phyloP scores from a whole-genome alignment of 1,140 invertebrate species.

The Drosophila tsacasi region DNA sequence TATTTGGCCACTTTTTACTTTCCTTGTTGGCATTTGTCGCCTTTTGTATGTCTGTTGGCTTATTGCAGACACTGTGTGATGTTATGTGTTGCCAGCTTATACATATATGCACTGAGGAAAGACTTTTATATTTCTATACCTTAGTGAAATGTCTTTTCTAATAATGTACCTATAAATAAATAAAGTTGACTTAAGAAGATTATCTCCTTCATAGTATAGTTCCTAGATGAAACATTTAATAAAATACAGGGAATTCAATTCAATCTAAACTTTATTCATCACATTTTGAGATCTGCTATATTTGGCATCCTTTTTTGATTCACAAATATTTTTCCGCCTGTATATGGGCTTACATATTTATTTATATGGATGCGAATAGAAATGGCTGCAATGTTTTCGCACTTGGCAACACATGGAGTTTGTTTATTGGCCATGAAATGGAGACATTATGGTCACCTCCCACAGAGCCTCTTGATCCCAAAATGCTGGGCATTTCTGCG shows the following conservation, averaged over 20 bases:
- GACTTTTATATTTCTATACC: neutral
- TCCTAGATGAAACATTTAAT: too few relatives aligned
- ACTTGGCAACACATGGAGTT: conserved; percentile 38
- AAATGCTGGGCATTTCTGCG: conserved; percentile 4
- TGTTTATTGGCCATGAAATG: conserved; percentile 55
- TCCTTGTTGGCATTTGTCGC: conserved; percentile 75
- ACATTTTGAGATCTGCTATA: too few relatives aligned
- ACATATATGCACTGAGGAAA: neutral
- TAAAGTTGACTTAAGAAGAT: too few relatives aligned
- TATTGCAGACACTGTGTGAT: conserved; percentile 66
- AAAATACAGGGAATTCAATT: too few relatives aligned
- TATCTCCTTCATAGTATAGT: too few relatives aligned
- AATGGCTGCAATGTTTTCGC: conserved; percentile 44
- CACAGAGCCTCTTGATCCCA: conserved; percentile 15
- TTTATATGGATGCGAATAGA: conserved; percentile 41
- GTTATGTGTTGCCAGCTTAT: conserved; percentile 30
- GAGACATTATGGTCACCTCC: conserved; percentile 43
- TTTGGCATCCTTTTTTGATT: too few relatives aligned
- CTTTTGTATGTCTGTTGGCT: conserved; percentile 75
- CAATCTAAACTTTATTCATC: too few relatives aligned
- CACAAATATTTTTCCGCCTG: neutral
- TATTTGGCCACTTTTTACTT: conserved; percentile 78
- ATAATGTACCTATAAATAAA: neutral
- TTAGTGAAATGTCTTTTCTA: neutral
- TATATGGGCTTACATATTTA: conserved; percentile 4